Evolutionary conservation across 2,888 invertebrate genomes (phyloP).

Genomic region (Coleophora flavipennella): DNA sequence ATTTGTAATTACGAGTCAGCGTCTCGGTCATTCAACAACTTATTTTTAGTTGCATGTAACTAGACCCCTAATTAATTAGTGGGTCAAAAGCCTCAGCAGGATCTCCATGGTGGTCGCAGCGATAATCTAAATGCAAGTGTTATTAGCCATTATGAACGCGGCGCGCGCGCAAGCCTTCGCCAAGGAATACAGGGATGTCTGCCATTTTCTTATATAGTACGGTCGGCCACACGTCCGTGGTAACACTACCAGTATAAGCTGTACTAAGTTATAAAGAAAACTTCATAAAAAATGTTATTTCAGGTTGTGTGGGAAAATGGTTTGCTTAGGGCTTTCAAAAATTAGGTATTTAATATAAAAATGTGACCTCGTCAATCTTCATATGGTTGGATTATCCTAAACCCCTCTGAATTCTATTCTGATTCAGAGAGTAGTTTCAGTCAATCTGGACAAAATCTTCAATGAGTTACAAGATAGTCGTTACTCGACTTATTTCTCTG

Average conservation of each 20-base stretch:
- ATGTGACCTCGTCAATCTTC: neutral
- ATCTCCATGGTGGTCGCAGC: conserved; percentile 19
- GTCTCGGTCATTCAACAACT: neutral
- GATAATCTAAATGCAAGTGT: conserved; percentile 25
- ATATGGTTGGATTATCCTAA: neutral
- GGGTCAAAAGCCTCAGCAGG: conserved; percentile 13
- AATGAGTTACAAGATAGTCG: neutral
- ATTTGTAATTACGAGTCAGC: too few relatives aligned
- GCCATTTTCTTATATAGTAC: neutral
- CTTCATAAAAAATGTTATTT: too few relatives aligned
- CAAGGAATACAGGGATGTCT: neutral
- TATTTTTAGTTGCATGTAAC: neutral
- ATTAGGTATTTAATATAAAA: too few relatives aligned
- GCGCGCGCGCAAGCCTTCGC: conserved; percentile 16
- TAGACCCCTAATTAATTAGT: conserved; percentile 1
- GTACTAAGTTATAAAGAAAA: too few relatives aligned
- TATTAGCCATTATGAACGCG: conserved; percentile 19
- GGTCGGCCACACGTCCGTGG: too few relatives aligned
- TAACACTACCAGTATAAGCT: too few relatives aligned
- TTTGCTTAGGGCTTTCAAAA: too few relatives aligned
- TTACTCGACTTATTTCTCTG: neutral
- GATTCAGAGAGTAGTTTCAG: too few relatives aligned
- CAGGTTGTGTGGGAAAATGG: too few relatives aligned
- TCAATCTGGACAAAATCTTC: too few relatives aligned
- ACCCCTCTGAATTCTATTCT: too few relatives aligned